phyloP scores from a whole-genome alignment of 2,888 invertebrate species.

The Lacanobia oleracea region DNA sequence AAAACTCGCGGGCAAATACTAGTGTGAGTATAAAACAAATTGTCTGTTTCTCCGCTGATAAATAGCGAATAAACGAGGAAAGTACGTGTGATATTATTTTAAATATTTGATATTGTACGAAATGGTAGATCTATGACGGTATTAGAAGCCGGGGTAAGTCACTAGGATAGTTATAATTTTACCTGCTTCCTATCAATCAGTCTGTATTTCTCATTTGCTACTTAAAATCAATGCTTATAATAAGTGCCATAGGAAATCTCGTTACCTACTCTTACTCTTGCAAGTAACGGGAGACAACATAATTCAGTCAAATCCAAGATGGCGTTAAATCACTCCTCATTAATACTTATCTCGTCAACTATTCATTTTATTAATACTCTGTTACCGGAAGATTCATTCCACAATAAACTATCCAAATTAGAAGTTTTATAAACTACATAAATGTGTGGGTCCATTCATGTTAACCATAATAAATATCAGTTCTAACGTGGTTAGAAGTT shows the following conservation, averaged over 20 bases:
- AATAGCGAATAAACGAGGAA: no score
- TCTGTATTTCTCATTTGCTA: not conserved
- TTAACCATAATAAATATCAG: slow-evolving; percentile 43
- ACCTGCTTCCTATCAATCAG: not conserved
- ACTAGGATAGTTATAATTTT: no score
- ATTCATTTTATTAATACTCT: slow-evolving; percentile 20
- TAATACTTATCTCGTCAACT: slow-evolving; percentile 29
- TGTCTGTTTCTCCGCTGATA: no score
- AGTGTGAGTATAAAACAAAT: no score
- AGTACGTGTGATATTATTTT: no score
- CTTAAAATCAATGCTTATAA: not conserved
- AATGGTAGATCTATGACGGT: no score
- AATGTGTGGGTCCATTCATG: slow-evolving; percentile 8
- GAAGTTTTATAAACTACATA: slow-evolving; percentile 33
- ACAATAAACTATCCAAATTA: slow-evolving; percentile 15
- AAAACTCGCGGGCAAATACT: no score
- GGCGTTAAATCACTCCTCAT: slow-evolving; percentile 17
- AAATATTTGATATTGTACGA: no score
- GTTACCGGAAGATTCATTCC: slow-evolving; percentile 27
- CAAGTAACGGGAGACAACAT: not conserved
- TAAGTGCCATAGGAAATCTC: no score
- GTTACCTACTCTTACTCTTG: slow-evolving; percentile 1
- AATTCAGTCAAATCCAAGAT: slow-evolving; percentile 8
- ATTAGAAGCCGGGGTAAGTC: no score
- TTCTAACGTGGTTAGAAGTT: slow-evolving; percentile 33